Base-by-base conservation (phyloP, 2,888 invertebrate species). In the Polyploca ridens region DNA sequence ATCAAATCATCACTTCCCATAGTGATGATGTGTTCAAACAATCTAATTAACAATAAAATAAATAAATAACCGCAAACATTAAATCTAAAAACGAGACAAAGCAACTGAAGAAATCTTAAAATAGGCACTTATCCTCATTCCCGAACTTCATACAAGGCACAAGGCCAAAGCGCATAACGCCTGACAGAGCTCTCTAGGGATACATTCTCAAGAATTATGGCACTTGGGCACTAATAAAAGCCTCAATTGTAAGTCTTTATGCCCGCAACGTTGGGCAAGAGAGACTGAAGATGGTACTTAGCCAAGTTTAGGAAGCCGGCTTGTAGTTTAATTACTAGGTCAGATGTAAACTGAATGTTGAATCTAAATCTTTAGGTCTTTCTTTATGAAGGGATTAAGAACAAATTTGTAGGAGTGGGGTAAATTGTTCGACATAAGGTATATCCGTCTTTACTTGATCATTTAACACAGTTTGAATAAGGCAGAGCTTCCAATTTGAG, bases 231-330 rank as follows among this genome's bases (percentile, higher is more conserved):
- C 19, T 19, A 54, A 54, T 54, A 54, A 54, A 54, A 54, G 54
- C 5, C 54, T 19, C 19, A 54, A 54, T 19, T 54, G 54, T 54
- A 54, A 54, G 19, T 54, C 54, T 54, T 54, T 54, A 54, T 54
- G 54, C 54, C 54, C 54, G 10, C 16, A 54, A 54, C 4, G 19
- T 54, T 54, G 54, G 6, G 16, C 19, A 54, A 19, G 54, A 19
- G 54, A 19, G 19, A 19, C 54, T 19, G 19, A 19, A 54, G 14
- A 54, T 10, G 54, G 10, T 54, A 54, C 19, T 54, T 54, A 54
- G 49, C 49, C 49, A 49, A 49, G 16, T 49, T 49, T 49, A 16
- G 16, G 3, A 54, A 19, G 1, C 1, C 19, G 6, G 7, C 16
- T 49, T 16, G 16, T 16, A 49, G 49, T 49, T 16, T 16, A 49